Base-by-base conservation (phyloP, 2,888 invertebrate genomes). In the Barypeithes pellucidus region DNA sequence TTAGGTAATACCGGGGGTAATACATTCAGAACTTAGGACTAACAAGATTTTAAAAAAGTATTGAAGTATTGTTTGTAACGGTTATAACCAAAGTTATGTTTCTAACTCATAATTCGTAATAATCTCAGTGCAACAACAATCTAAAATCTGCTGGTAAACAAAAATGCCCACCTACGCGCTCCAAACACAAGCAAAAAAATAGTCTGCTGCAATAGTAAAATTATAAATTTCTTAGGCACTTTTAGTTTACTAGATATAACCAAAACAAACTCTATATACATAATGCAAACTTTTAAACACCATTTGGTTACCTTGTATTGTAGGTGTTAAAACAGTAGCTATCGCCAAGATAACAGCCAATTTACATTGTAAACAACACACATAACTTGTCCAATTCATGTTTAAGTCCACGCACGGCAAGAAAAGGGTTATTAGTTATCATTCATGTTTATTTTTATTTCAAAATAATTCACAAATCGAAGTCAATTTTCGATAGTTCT, bases 291-390 rank as follows among this genome's bases (percentile, higher is more conserved):
- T 81, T 57, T 81, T 78, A 80, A 81, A 82, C 80, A 81, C 80
- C 82, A 82, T 82, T 81, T 80, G 79, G 79, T 70, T 76, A 83
- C 83, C 83, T 83, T 83, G 81, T 81, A 81, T 81, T 76, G 77
- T 77, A 80, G 82, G 81, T 82, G 82, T 82, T 80, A 83, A 82
- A 80, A 81, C 81, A 79, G 81, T 82, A 81, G 82, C 82, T 80
- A 79, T 80, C 78, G 81, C 77, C 76, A 83, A 78, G 77, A 83
- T 78, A 77, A 75, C 16, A 60, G 24, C 33, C 39, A 67, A 75
- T 65, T 68, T 63, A 63, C 68, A 59, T 62, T 47, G 62, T 67
- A 63, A 71, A 67, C 63, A 67, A 68, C 52, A 61, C 72, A 66
- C 73, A 70, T 70, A 68, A 41, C 18, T 54, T 72, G 75, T 75